Evolutionary conservation across 2,888 invertebrate genomes (phyloP).

Genomic region (Theretra japonica): DNA sequence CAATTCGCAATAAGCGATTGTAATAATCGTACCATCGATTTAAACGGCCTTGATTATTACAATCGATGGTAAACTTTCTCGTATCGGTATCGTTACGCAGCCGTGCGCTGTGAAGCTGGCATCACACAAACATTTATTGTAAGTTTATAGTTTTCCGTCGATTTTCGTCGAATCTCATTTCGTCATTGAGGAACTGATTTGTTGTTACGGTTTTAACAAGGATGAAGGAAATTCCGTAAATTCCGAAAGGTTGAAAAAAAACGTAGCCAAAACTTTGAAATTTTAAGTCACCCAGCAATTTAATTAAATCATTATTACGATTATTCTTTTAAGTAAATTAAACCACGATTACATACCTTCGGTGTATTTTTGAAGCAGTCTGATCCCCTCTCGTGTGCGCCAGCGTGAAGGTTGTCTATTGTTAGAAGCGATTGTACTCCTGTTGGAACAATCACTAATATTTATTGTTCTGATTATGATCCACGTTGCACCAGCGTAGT

Average conservation of each 20-base stretch:
- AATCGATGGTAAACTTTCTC: slow-evolving; percentile 12
- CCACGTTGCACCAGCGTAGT: not conserved
- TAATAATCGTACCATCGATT: slow-evolving; percentile 7
- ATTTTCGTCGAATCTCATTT: slow-evolving; percentile 2
- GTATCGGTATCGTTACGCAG: slow-evolving; percentile 9
- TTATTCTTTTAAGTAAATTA: too few species aligned
- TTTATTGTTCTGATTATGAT: slow-evolving; percentile 10
- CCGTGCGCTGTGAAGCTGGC: not conserved
- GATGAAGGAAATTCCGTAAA: not conserved
- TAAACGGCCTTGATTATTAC: not conserved
- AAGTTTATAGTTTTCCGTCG: not conserved
- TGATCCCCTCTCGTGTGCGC: slow-evolving; percentile 12
- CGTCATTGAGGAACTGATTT: not conserved
- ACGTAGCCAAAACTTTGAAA: too few species aligned
- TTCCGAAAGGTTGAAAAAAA: too few species aligned
- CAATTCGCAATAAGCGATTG: not conserved
- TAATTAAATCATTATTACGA: too few species aligned
- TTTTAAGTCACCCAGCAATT: too few species aligned
- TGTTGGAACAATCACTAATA: slow-evolving; percentile 6
- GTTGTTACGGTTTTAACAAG: not conserved
- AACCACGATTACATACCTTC: too few species aligned
- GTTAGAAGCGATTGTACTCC: not conserved
- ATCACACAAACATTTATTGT: not conserved
- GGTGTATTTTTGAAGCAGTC: too few species aligned
- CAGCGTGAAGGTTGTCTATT: slow-evolving; percentile 16